phyloP scores from a whole-genome alignment of 2,113 vertebrate species.

The Erinaceus europaeus region DNA sequence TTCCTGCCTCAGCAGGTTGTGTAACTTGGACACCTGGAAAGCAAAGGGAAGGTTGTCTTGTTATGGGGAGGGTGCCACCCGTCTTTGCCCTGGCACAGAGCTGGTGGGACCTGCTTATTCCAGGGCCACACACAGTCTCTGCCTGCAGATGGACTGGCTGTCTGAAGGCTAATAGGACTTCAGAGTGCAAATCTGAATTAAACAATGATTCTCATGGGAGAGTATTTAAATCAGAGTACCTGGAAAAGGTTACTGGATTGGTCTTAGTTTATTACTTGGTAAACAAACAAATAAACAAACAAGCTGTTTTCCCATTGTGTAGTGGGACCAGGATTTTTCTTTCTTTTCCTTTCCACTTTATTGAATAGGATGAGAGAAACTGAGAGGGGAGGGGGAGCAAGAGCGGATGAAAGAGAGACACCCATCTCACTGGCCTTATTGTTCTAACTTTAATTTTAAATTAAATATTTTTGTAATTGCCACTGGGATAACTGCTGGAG shows the following conservation, averaged over 20 bases:
- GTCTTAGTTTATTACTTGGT: neutral
- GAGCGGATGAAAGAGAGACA: neutral
- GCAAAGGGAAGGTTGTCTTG: neutral
- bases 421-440: neutral
- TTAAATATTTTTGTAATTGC: too few species aligned
- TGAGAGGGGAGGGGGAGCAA: neutral
- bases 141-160: neutral
- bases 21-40: neutral
- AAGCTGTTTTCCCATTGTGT: neutral
- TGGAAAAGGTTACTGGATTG: neutral
- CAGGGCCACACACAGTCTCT: neutral
- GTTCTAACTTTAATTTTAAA: too few species aligned
- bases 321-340: too few species aligned
- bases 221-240: neutral
- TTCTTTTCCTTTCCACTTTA: too few species aligned
- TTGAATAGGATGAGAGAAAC: too few species aligned
- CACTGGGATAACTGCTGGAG: too few species aligned
- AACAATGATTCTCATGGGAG: neutral
- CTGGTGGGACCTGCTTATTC: accelerated
- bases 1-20: neutral
- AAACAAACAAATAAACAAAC: too few species aligned
- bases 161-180: neutral
- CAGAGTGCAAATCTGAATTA: neutral
- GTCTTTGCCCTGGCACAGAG: neutral
- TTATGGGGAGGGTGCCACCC: accelerated